Percentiles rank a stretch among this genome's conserved stretches.
Evolutionary conservation across 2,113 vertebrate species (phyloP).

Genomic region (Albula glossodonta): DNA sequence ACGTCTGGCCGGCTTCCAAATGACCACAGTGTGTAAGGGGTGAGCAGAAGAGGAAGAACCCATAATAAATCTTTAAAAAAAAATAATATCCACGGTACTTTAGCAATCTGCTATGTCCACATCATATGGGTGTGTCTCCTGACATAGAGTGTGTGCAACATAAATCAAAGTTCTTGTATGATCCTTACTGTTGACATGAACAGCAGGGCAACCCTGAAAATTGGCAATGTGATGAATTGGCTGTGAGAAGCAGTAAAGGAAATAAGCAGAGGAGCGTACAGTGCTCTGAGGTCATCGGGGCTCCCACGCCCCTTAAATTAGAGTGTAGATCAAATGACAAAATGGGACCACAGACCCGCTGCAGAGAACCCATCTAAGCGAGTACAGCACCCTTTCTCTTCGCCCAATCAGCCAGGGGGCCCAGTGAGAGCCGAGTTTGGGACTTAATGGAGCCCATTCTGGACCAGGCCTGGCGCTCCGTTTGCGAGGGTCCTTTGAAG

Average conservation of each 20-base stretch:
- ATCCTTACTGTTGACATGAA: not conserved
- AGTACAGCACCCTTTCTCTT: not conserved
- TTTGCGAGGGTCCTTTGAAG: constrained; percentile 6
- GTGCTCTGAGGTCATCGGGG: not conserved
- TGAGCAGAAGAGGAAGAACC: not conserved
- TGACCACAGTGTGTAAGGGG: not conserved
- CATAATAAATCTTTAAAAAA: not conserved
- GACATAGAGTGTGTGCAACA: not conserved
- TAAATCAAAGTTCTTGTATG: too few species aligned
- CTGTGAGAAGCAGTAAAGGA: not conserved
- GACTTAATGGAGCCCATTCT: not conserved
- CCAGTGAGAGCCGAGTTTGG: not conserved
- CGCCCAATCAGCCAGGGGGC: not conserved
- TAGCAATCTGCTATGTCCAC: not conserved
- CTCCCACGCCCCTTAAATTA: constrained; percentile 17
- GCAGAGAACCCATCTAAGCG: not conserved
- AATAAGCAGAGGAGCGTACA: not conserved
- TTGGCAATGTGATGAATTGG: too few species aligned
- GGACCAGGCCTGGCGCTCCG: not conserved
- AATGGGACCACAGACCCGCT: not conserved
- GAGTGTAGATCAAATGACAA: not conserved
- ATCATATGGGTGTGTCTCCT: not conserved
- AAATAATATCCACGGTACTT: not conserved
- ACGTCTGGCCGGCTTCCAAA: not conserved
- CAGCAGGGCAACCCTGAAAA: not conserved